Evolutionary conservation across 2,113 vertebrate species (phyloP).

Genomic region (Lipophrys pholis): DNA sequence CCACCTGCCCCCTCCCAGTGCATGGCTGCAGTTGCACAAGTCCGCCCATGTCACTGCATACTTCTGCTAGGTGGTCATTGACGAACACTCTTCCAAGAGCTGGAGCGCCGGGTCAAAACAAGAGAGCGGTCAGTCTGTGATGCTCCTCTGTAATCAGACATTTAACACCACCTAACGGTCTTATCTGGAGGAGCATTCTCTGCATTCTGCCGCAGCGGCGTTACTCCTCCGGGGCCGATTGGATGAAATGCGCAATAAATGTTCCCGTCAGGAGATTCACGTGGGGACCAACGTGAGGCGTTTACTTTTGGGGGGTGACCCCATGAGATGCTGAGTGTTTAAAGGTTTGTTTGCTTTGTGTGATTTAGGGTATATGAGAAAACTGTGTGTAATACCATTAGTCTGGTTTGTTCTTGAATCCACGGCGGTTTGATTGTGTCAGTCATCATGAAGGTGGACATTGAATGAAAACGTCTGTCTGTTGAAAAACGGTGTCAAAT

Average conservation of each 20-base stretch:
- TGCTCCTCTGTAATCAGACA: slow-evolving; percentile 41
- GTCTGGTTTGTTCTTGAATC: too few species aligned
- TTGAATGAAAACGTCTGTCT: too few species aligned
- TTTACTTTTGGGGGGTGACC: not conserved
- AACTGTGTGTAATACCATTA: not conserved
- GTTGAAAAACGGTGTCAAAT: too few species aligned
- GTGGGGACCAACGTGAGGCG: slow-evolving; percentile 12
- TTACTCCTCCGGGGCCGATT: slow-evolving; percentile 25
- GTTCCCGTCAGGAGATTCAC: slow-evolving; percentile 31
- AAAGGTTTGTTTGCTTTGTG: not conserved
- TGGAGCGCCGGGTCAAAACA: slow-evolving; percentile 42
- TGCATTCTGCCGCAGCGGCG: slow-evolving; percentile 50
- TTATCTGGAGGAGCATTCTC: slow-evolving; percentile 44
- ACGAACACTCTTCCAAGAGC: slow-evolving; percentile 54
- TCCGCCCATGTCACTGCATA: slow-evolving; percentile 53
- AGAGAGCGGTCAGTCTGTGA: slow-evolving; percentile 27
- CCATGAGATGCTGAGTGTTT: not conserved
- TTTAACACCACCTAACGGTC: slow-evolving; percentile 37
- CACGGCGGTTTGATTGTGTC: too few species aligned
- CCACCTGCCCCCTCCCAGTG: slow-evolving; percentile 23
- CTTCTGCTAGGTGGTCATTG: slow-evolving; percentile 55
- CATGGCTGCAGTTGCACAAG: slow-evolving; percentile 57
- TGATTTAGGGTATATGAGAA: not conserved
- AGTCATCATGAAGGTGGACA: too few species aligned
- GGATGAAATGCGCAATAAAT: slow-evolving; percentile 34